Percentiles rank a stretch among this genome's conserved stretches.
Evolutionary conservation across 2,113 vertebrate genomes (phyloP).

Genomic region (Bettongia penicillata): DNA sequence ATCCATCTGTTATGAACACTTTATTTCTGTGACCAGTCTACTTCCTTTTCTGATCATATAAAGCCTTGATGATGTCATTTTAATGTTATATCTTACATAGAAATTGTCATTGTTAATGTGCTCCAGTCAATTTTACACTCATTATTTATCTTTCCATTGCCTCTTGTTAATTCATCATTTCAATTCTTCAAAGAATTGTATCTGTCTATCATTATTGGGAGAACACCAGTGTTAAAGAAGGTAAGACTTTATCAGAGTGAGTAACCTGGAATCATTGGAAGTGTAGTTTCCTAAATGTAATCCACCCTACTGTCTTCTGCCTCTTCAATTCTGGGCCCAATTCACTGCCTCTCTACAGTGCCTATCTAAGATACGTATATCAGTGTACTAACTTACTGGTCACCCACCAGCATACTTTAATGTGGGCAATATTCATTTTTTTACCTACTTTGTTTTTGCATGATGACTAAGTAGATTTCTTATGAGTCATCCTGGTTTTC

Average conservation of each 20-base stretch:
- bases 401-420: neutral
- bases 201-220: neutral
- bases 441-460: neutral
- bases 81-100: too few relatives aligned
- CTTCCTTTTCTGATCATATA: too few relatives aligned
- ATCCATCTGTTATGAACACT: too few relatives aligned
- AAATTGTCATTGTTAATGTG: too few relatives aligned
- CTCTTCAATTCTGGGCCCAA: neutral
- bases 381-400: neutral
- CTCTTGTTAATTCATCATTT: neutral
- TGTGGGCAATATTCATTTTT: neutral
- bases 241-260: neutral
- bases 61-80: too few relatives aligned
- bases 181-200: neutral
- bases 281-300: neutral
- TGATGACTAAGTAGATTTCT: neutral
- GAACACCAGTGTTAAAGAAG: too few relatives aligned
- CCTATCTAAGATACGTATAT: neutral
- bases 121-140: neutral
- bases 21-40: too few relatives aligned
- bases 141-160: neutral
- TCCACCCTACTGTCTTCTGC: neutral
- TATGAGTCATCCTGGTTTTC: neutral
- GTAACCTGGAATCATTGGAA: neutral
- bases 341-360: neutral